Base-by-base conservation (phyloP, 2,113 vertebrate genomes). In the Salvator merianae region DNA sequence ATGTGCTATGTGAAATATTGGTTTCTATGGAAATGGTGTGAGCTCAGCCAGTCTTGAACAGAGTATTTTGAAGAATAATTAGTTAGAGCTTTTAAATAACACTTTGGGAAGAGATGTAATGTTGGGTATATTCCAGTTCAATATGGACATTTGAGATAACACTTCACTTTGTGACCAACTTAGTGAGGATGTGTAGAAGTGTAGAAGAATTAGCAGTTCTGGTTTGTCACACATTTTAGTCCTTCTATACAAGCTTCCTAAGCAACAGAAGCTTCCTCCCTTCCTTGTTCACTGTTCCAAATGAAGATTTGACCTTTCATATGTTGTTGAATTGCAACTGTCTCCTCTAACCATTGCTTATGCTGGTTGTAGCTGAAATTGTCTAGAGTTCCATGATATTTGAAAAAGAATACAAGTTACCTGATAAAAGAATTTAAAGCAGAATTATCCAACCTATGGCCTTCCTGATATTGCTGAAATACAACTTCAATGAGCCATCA, bases 21-120 rank as follows among this genome's bases (percentile, higher is more conserved):
- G 84, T 87, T 92, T 79, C 89, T 78, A 0, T 53, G 76, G 89
- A 82, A 50, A 70, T 86, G 4, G 3, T 53, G n/a, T 62, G 55
- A 77, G 87, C 72, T 13, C 55, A 80, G 5, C 7, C 9, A 75
- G 47, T 59, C 70, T 75, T 69, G 72, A 87, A 73, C 77, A 59
- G 13, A 65, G 32, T 77, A 47, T 16, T 43, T 0, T 0, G 0
- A 47, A 26, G 53, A 83, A 22, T 73, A 88, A 43, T 77, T 66
- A 75, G 12, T 65, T 38, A 22, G 0, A 24, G 6, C 7, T 7
- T 53, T 34, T 38, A 83, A 85, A 34, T 66, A 34, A 53, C 5
- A 47, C 1, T 3, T 14, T 65, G 7, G 34, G 69, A 26, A 3
- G 32, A 43, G 30, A 12, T 7, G 30, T n/a, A 73, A 82, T 50